Evolutionary conservation across 2,113 vertebrate genomes (phyloP).

Genomic region (Mastomys coucha): DNA sequence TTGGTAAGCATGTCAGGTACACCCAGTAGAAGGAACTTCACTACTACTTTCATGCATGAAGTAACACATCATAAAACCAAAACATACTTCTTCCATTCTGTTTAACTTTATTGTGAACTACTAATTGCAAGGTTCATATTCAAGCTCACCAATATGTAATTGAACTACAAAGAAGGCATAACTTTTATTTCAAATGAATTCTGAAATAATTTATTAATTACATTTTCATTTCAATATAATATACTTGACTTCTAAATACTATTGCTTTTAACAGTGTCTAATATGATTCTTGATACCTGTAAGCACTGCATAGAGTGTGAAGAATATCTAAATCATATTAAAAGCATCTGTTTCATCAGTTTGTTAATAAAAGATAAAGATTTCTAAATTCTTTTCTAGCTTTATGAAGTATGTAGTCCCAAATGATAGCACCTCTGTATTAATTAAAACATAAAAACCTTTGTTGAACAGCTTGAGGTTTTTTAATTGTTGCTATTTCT

Average conservation of each 20-base stretch:
- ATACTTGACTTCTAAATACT: background rate
- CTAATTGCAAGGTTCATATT: background rate
- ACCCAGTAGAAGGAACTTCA: background rate
- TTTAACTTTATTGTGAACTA: background rate
- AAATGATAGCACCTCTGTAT: background rate
- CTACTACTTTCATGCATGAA: background rate
- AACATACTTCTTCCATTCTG: background rate
- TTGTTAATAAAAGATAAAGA: background rate
- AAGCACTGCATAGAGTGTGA: background rate
- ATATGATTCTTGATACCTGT: background rate
- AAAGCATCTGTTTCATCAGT: background rate
- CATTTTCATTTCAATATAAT: background rate
- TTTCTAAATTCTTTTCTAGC: background rate
- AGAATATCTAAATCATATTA: background rate
- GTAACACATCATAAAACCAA: background rate
- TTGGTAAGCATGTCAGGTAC: background rate
- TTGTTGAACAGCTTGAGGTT: background rate
- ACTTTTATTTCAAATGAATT: background rate
- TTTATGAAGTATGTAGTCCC: background rate
- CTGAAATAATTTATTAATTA: background rate
- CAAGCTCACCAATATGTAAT: background rate
- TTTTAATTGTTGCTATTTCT: background rate
- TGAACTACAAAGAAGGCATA: background rate
- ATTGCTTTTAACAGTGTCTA: background rate
- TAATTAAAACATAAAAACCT: background rate